phyloP scores from a whole-genome alignment of 2,888 invertebrate genomes.

The Chalcosyrphus nemorum region DNA sequence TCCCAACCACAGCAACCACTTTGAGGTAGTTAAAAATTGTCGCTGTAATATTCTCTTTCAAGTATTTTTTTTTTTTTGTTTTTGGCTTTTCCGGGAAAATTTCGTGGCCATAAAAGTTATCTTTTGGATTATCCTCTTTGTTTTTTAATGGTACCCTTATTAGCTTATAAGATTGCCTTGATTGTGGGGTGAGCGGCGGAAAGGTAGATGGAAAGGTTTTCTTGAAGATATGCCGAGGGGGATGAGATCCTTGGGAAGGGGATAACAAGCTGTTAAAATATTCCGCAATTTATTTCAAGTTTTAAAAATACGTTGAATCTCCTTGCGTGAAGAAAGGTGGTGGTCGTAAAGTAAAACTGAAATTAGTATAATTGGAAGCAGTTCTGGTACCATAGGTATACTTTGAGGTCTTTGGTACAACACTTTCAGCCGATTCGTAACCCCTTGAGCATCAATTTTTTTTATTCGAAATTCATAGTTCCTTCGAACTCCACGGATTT shows the following conservation, averaged over 20 bases:
- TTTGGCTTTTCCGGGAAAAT: not conserved
- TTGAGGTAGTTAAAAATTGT: conserved; percentile 68
- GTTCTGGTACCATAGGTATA: too few relatives aligned
- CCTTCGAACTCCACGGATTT: too few relatives aligned
- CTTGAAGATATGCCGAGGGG: conserved; percentile 32
- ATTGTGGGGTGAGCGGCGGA: conserved; percentile 13
- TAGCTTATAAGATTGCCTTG: conserved; percentile 59
- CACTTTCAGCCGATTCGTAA: too few relatives aligned
- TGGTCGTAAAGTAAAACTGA: too few relatives aligned
- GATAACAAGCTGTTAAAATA: conserved; percentile 63
- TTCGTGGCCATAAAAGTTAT: conserved; percentile 71
- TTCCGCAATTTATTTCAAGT: conserved; percentile 58
- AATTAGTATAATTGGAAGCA: too few relatives aligned
- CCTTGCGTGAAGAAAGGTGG: too few relatives aligned
- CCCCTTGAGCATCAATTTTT: too few relatives aligned
- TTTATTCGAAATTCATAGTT: too few relatives aligned
- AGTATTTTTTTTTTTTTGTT: conserved; percentile 30
- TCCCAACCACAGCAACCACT: conserved; percentile 49
- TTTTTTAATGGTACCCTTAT: conserved; percentile 70
- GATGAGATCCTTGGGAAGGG: not conserved
- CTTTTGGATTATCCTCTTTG: conserved; percentile 69
- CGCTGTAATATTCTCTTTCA: conserved; percentile 71
- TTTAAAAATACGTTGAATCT: not conserved
- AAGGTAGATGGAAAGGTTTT: conserved; percentile 45
- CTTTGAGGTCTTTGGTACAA: too few relatives aligned